Percentiles rank a stretch among this genome's conserved stretches.
Evolutionary conservation across 92 coral and sea anemone species (phyloP).

Genomic region (Phenganax marumi): DNA sequence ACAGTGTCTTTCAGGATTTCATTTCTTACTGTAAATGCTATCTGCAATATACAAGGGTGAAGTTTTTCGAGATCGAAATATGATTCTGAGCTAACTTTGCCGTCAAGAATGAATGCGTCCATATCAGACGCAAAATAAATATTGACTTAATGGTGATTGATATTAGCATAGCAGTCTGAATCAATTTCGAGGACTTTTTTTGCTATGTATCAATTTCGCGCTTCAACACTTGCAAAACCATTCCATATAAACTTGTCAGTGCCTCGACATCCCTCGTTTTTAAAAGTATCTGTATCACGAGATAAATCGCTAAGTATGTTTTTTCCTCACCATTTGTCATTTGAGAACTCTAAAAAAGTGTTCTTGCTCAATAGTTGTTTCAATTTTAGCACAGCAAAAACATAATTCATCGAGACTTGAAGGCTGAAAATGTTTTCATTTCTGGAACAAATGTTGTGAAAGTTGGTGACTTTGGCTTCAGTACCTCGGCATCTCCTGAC

Average conservation of each 20-base stretch:
- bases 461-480: constrained; percentile 98
- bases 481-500: constrained; percentile 80
- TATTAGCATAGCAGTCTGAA: constrained; percentile 5
- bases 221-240: no score
- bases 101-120: constrained; percentile 16
- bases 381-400: constrained; percentile 76
- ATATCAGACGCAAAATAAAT: constrained; percentile 26
- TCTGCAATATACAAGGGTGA: no score
- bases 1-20: neutral
- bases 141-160: constrained; percentile 9
- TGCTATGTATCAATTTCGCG: neutral
- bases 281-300: no score
- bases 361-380: neutral
- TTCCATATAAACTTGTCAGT: no score
- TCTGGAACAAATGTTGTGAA: constrained; percentile 91
- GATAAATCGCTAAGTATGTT: no score
- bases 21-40: no score
- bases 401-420: constrained; percentile 93
- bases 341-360: no score
- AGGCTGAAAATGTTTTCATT: constrained; percentile 96
- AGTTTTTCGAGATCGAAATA: neutral
- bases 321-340: no score
- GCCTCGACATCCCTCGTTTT: no score
- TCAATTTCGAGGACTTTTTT: neutral
- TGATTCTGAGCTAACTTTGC: neutral